A percentile compares a stretch with the other conserved stretches of the same genome.
phyloP scores from a whole-genome alignment of 2,888 invertebrate species.

The Eupithecia pulchellata region DNA sequence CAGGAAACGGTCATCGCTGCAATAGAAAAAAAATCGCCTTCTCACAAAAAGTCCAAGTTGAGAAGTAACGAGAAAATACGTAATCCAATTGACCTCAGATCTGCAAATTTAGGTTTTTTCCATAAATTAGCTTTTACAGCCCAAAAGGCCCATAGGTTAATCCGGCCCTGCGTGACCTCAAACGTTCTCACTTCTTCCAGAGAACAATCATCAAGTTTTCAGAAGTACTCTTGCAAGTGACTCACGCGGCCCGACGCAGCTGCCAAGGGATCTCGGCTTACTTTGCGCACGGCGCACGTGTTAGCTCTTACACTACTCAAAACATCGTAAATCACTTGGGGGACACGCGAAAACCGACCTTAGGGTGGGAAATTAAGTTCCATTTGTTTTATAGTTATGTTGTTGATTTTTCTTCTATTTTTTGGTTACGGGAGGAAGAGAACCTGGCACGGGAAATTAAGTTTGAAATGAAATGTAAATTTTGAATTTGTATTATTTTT shows the following conservation, averaged over 20 bases:
- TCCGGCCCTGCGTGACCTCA: background rate
- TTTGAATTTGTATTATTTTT: too few species aligned
- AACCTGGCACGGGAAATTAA: background rate
- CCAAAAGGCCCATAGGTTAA: too few species aligned
- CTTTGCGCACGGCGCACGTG: slow-evolving; percentile 82
- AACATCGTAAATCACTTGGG: slow-evolving; percentile 58
- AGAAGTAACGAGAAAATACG: too few species aligned
- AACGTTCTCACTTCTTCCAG: slow-evolving; percentile 18
- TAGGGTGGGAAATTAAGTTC: background rate
- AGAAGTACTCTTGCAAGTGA: slow-evolving; percentile 50
- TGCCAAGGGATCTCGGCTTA: slow-evolving; percentile 84
- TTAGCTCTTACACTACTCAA: slow-evolving; percentile 52
- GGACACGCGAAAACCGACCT: slow-evolving; percentile 24
- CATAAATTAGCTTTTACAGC: too few species aligned
- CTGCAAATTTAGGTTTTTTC: too few species aligned
- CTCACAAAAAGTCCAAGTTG: too few species aligned
- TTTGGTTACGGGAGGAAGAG: background rate
- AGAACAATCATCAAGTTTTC: slow-evolving; percentile 19
- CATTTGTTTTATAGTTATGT: background rate
- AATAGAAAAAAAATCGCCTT: too few species aligned
- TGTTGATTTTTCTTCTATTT: background rate
- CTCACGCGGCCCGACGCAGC: slow-evolving; percentile 72
- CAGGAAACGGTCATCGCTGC: too few species aligned
- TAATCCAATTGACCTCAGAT: too few species aligned
- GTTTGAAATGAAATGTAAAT: too few species aligned